Evolutionary conservation across 2,797 vertebrate genomes (phyloP).

Genomic region (Gallinago stenura): DNA sequence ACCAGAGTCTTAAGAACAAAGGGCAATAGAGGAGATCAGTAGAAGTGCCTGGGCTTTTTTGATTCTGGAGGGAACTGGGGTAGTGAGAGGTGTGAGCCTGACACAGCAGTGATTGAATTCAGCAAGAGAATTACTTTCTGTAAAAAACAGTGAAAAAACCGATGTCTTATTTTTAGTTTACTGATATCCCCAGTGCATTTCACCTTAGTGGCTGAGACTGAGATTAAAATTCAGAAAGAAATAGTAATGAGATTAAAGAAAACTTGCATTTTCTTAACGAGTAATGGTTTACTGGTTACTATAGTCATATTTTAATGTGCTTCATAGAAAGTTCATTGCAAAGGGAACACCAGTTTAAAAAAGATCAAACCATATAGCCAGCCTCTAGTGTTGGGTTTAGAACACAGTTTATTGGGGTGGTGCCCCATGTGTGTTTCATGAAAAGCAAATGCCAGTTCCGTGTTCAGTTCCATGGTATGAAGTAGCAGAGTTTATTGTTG

Average conservation of each 20-base stretch:
- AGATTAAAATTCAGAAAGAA: not conserved
- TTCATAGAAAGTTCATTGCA: not conserved
- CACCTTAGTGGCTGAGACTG: not conserved
- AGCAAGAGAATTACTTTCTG: not conserved
- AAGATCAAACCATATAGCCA: not conserved
- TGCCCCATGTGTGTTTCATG: not conserved
- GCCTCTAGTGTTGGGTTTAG: not conserved
- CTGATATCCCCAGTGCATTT: not conserved
- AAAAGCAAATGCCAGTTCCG: not conserved
- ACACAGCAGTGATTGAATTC: not conserved
- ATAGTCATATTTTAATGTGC: not conserved
- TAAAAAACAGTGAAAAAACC: not conserved
- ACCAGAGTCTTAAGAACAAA: not conserved
- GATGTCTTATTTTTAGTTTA: not conserved
- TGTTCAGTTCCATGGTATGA: not conserved
- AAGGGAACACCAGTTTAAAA: not conserved
- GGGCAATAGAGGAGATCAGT: not conserved
- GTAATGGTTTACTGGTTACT: not conserved
- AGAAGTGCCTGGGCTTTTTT: not conserved
- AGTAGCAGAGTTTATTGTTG: not conserved
- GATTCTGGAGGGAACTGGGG: not conserved
- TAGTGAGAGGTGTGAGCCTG: not conserved
- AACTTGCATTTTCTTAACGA: not conserved
- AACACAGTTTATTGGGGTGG: not conserved
- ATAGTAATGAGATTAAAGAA: not conserved